phyloP scores from a whole-genome alignment of 2,113 vertebrate genomes.

The Podarcis cretensis region DNA sequence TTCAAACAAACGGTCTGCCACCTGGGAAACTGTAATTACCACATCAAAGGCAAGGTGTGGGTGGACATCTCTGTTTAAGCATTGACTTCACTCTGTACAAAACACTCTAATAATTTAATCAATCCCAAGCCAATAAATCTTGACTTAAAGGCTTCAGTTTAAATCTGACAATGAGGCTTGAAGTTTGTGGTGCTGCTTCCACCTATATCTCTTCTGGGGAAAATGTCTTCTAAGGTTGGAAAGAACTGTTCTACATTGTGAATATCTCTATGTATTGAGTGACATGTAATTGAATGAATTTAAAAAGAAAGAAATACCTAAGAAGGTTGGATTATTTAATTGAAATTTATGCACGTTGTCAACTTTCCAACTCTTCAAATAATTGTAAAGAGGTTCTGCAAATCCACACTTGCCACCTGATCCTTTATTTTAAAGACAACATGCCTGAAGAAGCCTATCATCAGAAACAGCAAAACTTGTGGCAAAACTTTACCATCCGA shows the following conservation, averaged over 20 bases:
- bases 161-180: not conserved
- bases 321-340: not conserved
- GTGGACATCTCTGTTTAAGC: not conserved
- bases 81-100: not conserved
- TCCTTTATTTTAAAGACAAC: constrained; percentile 14
- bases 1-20: not conserved
- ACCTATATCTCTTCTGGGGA: not conserved
- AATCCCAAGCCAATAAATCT: not conserved
- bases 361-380: not conserved
- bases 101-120: not conserved
- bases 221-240: not conserved
- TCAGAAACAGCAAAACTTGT: constrained; percentile 27
- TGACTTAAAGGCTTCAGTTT: not conserved
- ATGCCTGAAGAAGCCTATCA: constrained; percentile 21
- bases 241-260: not conserved
- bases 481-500: not conserved
- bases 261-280: not conserved
- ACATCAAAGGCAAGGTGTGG: not conserved
- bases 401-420: constrained; percentile 23
- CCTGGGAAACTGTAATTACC: not conserved
- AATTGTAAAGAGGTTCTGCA: not conserved
- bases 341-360: constrained; percentile 19
- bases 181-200: not conserved
- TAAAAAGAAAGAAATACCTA: not conserved
- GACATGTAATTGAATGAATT: constrained; percentile 29